These are phyloP conservation scores for Herpetotheres cachinnans DNA, from an alignment of 2,113 vertebrate species.

Conservation along the genomic window DNA sequence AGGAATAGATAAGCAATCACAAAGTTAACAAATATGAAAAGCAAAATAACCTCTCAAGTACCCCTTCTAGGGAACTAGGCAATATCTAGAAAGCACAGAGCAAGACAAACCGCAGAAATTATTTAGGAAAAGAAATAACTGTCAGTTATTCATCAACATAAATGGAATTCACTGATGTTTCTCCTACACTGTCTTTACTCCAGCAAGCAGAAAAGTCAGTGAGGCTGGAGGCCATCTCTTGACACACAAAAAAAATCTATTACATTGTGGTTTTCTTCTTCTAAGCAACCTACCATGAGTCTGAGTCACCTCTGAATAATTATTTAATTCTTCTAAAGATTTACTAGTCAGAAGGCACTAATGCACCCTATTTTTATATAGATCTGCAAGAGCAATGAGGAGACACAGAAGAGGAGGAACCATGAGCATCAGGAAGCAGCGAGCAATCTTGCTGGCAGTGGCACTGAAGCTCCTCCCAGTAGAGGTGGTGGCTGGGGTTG, in stretches of 20 bases:
- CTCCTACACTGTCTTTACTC: background rate
- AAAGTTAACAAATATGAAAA: background rate
- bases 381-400: background rate
- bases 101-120: background rate
- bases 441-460: fast-evolving
- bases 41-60: background rate
- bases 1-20: background rate
- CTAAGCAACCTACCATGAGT: background rate
- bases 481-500: too few species aligned
- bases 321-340: background rate
- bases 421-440: background rate
- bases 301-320: background rate
- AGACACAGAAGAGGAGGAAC: background rate
- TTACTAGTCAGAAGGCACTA: background rate
- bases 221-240: background rate
- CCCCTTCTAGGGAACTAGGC: background rate
- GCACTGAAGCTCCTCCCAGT: background rate
- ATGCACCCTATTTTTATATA: background rate
- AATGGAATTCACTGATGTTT: background rate
- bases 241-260: background rate
- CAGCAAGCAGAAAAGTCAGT: background rate
- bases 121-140: background rate
- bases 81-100: background rate
- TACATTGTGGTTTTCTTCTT: background rate
- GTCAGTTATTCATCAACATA: background rate